Evolutionary conservation across 2,888 invertebrate species (phyloP).

Genomic region (Allophyes oxyacanthae): DNA sequence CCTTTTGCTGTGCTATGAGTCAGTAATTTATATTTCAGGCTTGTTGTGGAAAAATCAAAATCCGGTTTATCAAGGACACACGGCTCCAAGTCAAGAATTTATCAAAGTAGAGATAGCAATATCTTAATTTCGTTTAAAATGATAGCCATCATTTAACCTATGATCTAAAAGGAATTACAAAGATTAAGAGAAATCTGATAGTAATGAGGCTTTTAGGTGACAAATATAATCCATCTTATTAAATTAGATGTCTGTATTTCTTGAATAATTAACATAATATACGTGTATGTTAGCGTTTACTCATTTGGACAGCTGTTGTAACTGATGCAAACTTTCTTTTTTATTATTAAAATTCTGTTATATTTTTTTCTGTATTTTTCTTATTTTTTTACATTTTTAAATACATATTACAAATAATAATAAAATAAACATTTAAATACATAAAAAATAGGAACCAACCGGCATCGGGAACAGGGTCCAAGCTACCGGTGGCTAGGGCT

Average conservation of each 20-base stretch:
- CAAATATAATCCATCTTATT: constrained; percentile 7
- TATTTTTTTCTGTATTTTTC: too few species aligned
- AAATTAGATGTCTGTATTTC: constrained; percentile 4
- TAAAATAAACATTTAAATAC: too few species aligned
- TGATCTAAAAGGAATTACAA: neutral
- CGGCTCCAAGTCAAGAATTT: constrained; percentile 3
- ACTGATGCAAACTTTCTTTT: constrained; percentile 13
- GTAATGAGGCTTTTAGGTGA: neutral
- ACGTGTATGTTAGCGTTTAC: constrained; percentile 2
- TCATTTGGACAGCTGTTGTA: neutral
- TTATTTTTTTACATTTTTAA: too few species aligned
- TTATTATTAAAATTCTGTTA: neutral
- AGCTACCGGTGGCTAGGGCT: too few species aligned
- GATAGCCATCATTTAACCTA: constrained; percentile 3
- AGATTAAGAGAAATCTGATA: constrained; percentile 10
- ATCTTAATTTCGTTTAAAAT: constrained; percentile 6
- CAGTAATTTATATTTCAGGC: constrained; percentile 15
- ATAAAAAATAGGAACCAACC: too few species aligned
- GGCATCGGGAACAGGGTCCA: too few species aligned
- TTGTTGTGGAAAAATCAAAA: constrained; percentile 13
- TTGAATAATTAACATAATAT: neutral
- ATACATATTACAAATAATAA: too few species aligned
- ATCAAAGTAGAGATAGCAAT: constrained; percentile 18
- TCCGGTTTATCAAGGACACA: constrained; percentile 41
- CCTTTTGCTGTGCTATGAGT: constrained; percentile 4